phyloP scores from a whole-genome alignment of 2,113 vertebrate genomes.

The Vanacampus margaritifer region DNA sequence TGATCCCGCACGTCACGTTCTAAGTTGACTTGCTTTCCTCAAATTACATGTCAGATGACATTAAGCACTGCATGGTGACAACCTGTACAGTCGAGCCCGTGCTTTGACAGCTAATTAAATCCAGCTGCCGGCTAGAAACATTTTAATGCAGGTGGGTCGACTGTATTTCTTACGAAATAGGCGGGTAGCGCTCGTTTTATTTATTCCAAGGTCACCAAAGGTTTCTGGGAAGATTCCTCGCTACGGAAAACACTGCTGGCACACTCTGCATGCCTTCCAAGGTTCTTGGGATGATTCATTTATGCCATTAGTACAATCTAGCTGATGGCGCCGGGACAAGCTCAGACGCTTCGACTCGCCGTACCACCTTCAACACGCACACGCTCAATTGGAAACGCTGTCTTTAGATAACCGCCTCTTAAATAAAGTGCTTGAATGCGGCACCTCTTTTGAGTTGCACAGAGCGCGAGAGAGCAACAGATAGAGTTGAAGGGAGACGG shows the following conservation, averaged over 20 bases:
- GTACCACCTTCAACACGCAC: slow-evolving; percentile 4
- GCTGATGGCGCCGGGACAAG: slow-evolving; percentile 38
- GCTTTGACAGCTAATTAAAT: slow-evolving; percentile 51
- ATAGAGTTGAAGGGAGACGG: neutral
- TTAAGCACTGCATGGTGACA: slow-evolving; percentile 25
- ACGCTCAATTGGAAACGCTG: slow-evolving; percentile 18
- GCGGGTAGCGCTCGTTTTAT: slow-evolving; percentile 29
- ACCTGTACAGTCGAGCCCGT: slow-evolving; percentile 3
- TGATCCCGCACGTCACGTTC: slow-evolving; percentile 7
- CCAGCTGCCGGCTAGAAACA: slow-evolving; percentile 8
- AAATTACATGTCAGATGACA: slow-evolving; percentile 10
- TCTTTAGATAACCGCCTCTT: slow-evolving; percentile 41
- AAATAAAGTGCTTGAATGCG: slow-evolving; percentile 51
- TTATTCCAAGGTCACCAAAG: slow-evolving; percentile 44
- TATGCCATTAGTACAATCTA: slow-evolving; percentile 60
- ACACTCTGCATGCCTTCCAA: slow-evolving; percentile 21
- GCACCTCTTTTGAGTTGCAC: slow-evolving; percentile 34
- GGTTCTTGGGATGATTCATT: slow-evolving; percentile 55
- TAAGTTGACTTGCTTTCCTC: slow-evolving; percentile 4
- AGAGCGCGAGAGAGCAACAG: slow-evolving; percentile 5
- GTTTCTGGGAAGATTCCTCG: slow-evolving; percentile 52
- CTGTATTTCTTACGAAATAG: slow-evolving; percentile 10
- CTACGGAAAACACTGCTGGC: slow-evolving; percentile 38
- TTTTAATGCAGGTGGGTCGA: slow-evolving; percentile 19
- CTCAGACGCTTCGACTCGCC: slow-evolving; percentile 15